Percentiles rank a stretch among this genome's conserved stretches.
Conservation (phyloP, 2,113 vertebrate species). For the Capra hircus region DNA sequence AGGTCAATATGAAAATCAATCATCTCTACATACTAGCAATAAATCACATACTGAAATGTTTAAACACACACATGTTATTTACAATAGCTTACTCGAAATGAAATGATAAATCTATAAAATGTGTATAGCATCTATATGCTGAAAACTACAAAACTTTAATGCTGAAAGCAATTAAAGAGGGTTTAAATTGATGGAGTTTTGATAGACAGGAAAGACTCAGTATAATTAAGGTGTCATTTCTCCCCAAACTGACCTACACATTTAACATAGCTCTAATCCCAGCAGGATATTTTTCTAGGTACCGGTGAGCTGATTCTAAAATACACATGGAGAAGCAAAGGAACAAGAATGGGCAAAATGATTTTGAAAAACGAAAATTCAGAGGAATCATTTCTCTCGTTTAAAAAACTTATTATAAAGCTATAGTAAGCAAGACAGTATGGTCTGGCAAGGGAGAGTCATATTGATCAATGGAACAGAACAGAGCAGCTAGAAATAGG, state of each 20-base stretch:
- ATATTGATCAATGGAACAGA: not conserved
- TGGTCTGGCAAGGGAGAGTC: not conserved
- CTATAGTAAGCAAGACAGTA: not conserved
- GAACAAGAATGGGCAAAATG: not conserved
- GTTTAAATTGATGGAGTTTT: not conserved
- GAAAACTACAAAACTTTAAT: not conserved
- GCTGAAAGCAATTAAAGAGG: not conserved
- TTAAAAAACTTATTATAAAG: not conserved
- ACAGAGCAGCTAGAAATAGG: not conserved
- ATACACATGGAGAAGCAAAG: not conserved
- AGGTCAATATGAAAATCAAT: not conserved
- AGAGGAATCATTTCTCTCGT: not conserved
- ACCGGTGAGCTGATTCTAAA: not conserved
- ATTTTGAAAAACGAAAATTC: not conserved
- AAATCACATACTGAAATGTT: not conserved
- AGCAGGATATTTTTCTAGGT: not conserved
- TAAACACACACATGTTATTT: not conserved
- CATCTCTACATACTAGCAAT: not conserved
- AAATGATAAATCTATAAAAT: not conserved
- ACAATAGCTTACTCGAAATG: not conserved
- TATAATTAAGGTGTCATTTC: not conserved
- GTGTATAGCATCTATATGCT: not conserved
- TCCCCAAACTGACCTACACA: not conserved
- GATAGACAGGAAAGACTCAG: not conserved
- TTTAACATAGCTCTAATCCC: not conserved